Conservation (phyloP, 92 coral and sea anemone species). For the Virgularia gustaviana region DNA sequence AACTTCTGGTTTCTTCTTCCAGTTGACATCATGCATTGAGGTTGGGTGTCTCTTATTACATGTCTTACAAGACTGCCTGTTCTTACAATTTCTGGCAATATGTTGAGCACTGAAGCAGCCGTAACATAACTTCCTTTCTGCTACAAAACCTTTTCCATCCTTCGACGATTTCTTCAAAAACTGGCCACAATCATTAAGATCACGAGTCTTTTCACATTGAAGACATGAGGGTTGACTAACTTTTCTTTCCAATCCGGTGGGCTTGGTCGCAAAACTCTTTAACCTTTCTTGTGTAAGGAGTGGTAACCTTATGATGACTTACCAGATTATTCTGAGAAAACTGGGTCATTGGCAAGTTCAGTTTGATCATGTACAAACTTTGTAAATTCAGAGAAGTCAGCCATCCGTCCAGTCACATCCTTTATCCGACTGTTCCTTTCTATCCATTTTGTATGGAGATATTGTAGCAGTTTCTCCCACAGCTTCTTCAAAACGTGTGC, state of each 20-base stretch:
- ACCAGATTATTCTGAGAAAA: background rate
- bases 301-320: background rate
- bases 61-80: slow-evolving; percentile 16
- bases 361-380: slow-evolving; percentile 39
- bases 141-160: slow-evolving; percentile 56
- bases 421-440: slow-evolving; percentile 42
- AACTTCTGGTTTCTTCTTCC: slow-evolving; percentile 34
- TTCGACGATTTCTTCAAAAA: slow-evolving; percentile 48
- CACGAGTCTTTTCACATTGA: slow-evolving; percentile 36
- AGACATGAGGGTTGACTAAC: background rate
- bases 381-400: slow-evolving; percentile 46
- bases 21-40: slow-evolving; percentile 51
- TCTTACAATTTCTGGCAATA: slow-evolving; percentile 2
- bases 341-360: background rate
- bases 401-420: no score
- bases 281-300: background rate
- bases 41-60: slow-evolving; percentile 67
- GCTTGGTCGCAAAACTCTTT: background rate
- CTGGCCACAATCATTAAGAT: slow-evolving; percentile 60
- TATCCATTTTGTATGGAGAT: slow-evolving; percentile 48
- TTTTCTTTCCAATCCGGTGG: background rate
- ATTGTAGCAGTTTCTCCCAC: slow-evolving; percentile 52
- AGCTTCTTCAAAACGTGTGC: slow-evolving; percentile 47
- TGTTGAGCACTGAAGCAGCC: slow-evolving; percentile 47
- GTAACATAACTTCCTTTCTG: slow-evolving; percentile 53